phyloP scores from a whole-genome alignment of 2,797 vertebrate genomes.

The Sebastes minor region DNA sequence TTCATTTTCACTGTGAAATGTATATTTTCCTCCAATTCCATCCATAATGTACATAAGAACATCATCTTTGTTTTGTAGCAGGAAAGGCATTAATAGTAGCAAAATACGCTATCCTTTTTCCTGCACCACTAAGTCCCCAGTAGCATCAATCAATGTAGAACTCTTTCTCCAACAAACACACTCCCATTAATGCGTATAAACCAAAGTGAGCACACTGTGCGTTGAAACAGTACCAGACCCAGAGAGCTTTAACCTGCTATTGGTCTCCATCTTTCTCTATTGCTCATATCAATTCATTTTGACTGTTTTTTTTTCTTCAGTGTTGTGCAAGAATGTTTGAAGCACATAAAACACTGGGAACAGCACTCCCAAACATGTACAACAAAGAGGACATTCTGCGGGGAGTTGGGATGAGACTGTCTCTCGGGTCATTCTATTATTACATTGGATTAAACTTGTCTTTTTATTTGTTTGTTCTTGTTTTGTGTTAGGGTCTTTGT shows the following conservation, averaged over 20 bases:
- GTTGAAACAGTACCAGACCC: constrained; percentile 26
- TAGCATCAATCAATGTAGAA: constrained; percentile 50
- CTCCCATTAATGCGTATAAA: constrained; percentile 36
- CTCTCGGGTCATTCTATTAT: background rate
- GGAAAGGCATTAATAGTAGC: background rate
- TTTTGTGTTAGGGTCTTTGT: background rate
- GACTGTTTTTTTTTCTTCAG: background rate
- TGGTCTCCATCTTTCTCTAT: constrained; percentile 30
- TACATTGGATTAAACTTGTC: background rate
- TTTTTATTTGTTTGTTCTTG: background rate
- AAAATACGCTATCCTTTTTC: constrained; percentile 1
- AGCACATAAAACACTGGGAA: background rate
- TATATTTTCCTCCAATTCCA: background rate
- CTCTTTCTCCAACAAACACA: constrained; percentile 27
- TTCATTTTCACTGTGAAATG: background rate
- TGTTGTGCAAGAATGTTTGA: background rate
- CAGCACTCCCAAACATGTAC: background rate
- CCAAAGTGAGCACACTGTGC: constrained; percentile 15
- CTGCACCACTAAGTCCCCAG: background rate
- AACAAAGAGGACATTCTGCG: background rate
- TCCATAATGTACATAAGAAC: background rate
- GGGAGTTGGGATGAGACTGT: background rate
- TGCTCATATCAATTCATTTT: constrained; percentile 26
- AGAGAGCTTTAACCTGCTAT: constrained; percentile 39
- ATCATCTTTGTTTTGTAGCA: background rate